Evolutionary conservation across 2,113 vertebrate species (phyloP).

Genomic region (Corapipo altera): DNA sequence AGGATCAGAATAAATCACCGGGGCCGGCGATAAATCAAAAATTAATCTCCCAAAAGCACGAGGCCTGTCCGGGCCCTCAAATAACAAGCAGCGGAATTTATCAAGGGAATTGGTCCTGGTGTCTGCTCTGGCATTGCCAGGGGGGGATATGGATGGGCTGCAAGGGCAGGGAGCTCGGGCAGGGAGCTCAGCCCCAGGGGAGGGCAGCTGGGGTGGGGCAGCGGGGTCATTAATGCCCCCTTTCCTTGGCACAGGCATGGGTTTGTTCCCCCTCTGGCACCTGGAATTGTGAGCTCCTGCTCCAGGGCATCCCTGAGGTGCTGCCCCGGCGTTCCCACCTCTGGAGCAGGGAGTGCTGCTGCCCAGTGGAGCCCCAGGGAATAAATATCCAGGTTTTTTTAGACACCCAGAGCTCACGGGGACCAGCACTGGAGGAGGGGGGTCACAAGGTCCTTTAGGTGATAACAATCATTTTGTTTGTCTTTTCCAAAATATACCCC

Average conservation of each 20-base stretch:
- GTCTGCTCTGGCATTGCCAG: background rate
- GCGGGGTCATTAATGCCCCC: background rate
- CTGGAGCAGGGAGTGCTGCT: background rate
- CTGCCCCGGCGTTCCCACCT: background rate
- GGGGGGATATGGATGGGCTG: background rate
- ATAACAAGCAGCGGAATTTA: slow-evolving; percentile 70
- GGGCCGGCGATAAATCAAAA: slow-evolving; percentile 77
- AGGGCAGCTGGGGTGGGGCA: background rate
- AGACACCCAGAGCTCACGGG: rapidly evolving
- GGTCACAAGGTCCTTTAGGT: background rate
- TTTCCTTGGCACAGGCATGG: rapidly evolving
- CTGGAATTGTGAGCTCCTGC: background rate
- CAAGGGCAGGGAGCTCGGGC: background rate
- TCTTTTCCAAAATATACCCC: background rate
- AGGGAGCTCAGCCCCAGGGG: background rate
- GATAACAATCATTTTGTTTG: rapidly evolving
- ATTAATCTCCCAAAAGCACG: slow-evolving; percentile 75
- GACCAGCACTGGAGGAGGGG: background rate
- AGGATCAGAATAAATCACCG: slow-evolving; percentile 75
- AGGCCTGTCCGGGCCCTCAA: slow-evolving; percentile 67
- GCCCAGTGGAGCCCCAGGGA: background rate
- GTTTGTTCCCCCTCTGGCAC: background rate
- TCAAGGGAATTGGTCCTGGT: slow-evolving; percentile 33
- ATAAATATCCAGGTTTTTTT: rapidly evolving
- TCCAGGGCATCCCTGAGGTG: background rate